Base-by-base conservation (phyloP, 2,113 vertebrate species). In the Chloebia gouldiae region DNA sequence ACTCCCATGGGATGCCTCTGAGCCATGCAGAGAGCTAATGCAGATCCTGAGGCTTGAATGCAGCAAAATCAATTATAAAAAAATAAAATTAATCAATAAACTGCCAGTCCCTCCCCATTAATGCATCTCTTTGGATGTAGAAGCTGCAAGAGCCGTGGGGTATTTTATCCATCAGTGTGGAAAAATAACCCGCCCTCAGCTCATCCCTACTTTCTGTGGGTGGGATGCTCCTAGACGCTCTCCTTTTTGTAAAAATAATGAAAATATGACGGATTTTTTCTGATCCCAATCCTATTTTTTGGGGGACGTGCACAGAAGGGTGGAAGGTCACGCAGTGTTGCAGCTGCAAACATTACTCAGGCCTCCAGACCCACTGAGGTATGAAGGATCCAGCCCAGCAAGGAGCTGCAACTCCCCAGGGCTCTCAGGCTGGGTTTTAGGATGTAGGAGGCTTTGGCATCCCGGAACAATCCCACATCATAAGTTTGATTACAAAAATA, bases 81-180 rank as follows among this genome's bases (percentile, higher is more conserved):
- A 54, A 27, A 59, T 40, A 9, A 50, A 86, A 49, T 20, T 30
- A 63, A 79, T 75, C 28, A 66, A 75, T 45, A 37, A 51, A n/a
- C 65, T 4, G 2, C 30, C 72, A n/a, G 45, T 11, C 42, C 15
- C 22, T 7, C 37, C 65, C 31, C 50, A 25, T 42, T 50, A 84
- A 39, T 1, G 16, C 45, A n/a, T 56, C 68, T 40, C 71, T 72
- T 69, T 21, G 56, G 31, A 65, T 7, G 56, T 39, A 63, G 25
- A 45, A 21, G 37, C 73, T 81, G 45, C 3, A 6, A 82, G 47
- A 25, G 56, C 82, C 0, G 0, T 0, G 0, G 73, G 81, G 39
- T 68, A 14, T n/a, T 50, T 54, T 56, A 49, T 80, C 37, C 31
- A 60, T 11, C 70, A 18, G 78, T 4, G 2, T 57, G 86, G 70